These are phyloP conservation scores for Pimephales promelas DNA, from an alignment of 2,113 vertebrate genomes.

Conservation along the genomic window DNA sequence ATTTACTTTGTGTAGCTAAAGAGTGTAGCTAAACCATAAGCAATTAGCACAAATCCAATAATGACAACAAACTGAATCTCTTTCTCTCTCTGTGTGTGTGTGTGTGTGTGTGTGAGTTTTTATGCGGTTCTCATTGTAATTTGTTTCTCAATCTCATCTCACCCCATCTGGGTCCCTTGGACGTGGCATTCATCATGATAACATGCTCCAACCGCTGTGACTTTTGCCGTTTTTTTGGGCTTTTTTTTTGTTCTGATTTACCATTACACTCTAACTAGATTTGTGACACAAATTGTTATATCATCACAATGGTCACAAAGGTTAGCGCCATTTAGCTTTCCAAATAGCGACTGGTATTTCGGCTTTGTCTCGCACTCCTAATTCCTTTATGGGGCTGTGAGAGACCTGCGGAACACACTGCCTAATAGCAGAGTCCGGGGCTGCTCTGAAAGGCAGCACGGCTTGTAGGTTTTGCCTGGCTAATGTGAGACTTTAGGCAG, in stretches of 20 bases:
- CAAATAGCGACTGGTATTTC: conserved; percentile 62
- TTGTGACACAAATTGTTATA: conserved; percentile 80
- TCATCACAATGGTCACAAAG: conserved; percentile 77
- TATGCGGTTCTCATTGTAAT: neutral
- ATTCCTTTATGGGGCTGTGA: conserved; percentile 70
- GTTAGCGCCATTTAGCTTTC: conserved; percentile 71
- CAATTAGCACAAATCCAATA: neutral
- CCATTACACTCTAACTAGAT: conserved; percentile 74
- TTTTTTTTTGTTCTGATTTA: conserved; percentile 72
- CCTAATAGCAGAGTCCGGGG: conserved; percentile 74
- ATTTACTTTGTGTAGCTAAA: neutral
- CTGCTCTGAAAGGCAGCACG: conserved; percentile 67
- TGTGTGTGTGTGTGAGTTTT: neutral
- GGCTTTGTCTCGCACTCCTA: conserved; percentile 58
- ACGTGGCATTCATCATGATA: conserved; percentile 35
- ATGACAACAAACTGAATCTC: neutral
- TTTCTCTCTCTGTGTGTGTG: no score
- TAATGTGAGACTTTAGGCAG: conserved; percentile 76
- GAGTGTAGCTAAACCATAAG: neutral
- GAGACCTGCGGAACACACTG: conserved; percentile 77
- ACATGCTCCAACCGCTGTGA: conserved; percentile 55
- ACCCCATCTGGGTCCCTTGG: neutral
- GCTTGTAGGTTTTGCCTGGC: conserved; percentile 77
- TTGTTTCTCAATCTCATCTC: conserved; percentile 26
- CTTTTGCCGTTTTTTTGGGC: conserved; percentile 60